Base-by-base conservation (phyloP, 1,140 invertebrate genomes). In the Daktulosphaira vitifoliae region DNA sequence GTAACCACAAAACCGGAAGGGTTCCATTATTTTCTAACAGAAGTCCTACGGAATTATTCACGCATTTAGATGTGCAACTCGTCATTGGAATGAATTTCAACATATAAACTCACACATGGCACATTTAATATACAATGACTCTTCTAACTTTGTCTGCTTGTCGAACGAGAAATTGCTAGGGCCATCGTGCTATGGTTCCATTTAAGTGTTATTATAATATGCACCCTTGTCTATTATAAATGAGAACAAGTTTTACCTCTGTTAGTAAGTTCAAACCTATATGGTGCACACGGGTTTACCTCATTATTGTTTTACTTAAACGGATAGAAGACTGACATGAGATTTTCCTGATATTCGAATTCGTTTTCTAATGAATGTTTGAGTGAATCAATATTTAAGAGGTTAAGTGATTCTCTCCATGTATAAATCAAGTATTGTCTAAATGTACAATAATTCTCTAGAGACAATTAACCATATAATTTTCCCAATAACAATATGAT, bases 271-370 rank as follows among this genome's bases (percentile, higher is more conserved):
- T 20, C 11, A 2, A 0, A 15, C 4, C 3, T 48, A 9, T 48
- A 20, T 48, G 15, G n/a, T 9, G 44, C 44, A 20, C 44, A 20
- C 44, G 18, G 3, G 9, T 23, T 33, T 22, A 18, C 39, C 53
- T 56, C 53, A 26, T 56, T 56, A 56, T 25, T 56, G 38, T 56
- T 42, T 56, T n/a, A n/a, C n/a, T n/a, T 56, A 42, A 23, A 56
- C 37, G 22, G 29, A 33, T 33, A 33, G 29, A 11, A 33, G 11
- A 33, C 29, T 6, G 29, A 33, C 29, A 11, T 33, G 29, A 11
- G 29, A 6, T 33, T 33, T n/a, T n/a, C n/a, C n/a, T n/a, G n/a
- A n/a, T n/a, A n/a, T n/a, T n/a, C n/a, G n/a, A n/a, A n/a, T n/a
- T n/a, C n/a, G n/a, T n/a, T n/a, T n/a, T n/a, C n/a, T n/a, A n/a